Percentiles rank a stretch among this genome's conserved stretches.
Conservation (phyloP, 2,797 vertebrate species). For the Mionectes olivaceus region DNA sequence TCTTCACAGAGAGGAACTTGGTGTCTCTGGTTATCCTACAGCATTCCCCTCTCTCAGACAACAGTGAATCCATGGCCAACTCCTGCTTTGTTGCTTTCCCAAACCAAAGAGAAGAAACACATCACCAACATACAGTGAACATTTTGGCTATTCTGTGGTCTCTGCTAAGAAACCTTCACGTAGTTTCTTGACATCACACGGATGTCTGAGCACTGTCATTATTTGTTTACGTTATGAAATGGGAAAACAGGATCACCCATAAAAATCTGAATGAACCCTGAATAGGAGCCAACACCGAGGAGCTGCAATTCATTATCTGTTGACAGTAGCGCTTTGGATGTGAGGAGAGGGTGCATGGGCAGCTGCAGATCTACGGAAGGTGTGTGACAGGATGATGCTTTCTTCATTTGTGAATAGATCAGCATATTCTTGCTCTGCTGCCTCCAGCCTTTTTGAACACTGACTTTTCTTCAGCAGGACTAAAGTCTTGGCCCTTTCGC, state of each 20-base stretch:
- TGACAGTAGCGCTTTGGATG: not conserved
- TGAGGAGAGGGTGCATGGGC: not conserved
- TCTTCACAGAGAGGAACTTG: not conserved
- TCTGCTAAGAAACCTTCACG: not conserved
- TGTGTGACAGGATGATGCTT: not conserved
- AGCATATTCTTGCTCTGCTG: not conserved
- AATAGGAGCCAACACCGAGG: not conserved
- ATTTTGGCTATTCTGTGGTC: not conserved
- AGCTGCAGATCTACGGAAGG: fast-evolving
- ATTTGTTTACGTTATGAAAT: not conserved
- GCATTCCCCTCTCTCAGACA: not conserved
- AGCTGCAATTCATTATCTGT: not conserved
- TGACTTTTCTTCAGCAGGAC: not conserved
- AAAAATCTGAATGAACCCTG: not conserved
- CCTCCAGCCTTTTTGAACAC: not conserved
- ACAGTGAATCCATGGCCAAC: not conserved
- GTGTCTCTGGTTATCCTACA: not conserved
- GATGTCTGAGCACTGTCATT: not conserved
- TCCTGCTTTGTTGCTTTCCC: not conserved
- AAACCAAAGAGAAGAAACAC: not conserved
- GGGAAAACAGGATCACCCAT: not conserved
- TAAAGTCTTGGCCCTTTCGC: not conserved
- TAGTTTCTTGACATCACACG: not conserved
- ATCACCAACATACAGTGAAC: not conserved
- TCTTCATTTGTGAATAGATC: not conserved